phyloP scores from a whole-genome alignment of 2,113 vertebrate species.

The Cygnus buccinator region DNA sequence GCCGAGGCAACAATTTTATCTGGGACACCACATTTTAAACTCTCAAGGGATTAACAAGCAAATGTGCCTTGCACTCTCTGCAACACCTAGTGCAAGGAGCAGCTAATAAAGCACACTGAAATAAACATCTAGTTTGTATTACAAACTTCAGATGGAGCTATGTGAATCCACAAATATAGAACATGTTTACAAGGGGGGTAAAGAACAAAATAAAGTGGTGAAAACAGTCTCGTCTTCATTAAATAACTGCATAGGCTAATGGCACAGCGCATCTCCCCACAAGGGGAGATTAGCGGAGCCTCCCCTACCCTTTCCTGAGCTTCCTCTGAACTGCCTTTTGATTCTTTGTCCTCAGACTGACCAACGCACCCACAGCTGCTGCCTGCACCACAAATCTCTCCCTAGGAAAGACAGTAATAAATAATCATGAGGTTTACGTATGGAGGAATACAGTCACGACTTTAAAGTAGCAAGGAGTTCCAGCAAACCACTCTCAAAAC shows the following conservation, averaged over 20 bases:
- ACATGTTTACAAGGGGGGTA: fast-evolving
- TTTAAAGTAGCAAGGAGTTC: background rate
- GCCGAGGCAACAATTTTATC: background rate
- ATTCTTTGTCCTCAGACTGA: background rate
- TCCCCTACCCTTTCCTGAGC: background rate
- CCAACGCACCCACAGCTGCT: background rate
- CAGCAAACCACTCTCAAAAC: background rate
- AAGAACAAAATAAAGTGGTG: background rate
- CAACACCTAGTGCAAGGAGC: background rate
- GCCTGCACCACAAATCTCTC: background rate
- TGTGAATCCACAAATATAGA: background rate
- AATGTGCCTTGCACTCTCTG: background rate
- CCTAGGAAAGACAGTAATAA: background rate
- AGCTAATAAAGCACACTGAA: background rate
- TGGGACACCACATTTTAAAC: background rate
- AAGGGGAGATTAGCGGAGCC: background rate
- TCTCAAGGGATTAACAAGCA: background rate
- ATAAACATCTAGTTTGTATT: background rate
- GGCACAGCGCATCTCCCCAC: background rate
- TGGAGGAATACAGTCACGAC: background rate
- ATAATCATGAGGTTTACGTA: background rate
- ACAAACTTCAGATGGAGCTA: background rate
- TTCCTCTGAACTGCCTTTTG: background rate
- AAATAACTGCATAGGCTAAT: background rate
- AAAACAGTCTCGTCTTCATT: background rate